A percentile compares a stretch with the other conserved stretches of the same genome.
phyloP scores from a whole-genome alignment of 1,140 invertebrate species.

The Pollicipes pollicipes region DNA sequence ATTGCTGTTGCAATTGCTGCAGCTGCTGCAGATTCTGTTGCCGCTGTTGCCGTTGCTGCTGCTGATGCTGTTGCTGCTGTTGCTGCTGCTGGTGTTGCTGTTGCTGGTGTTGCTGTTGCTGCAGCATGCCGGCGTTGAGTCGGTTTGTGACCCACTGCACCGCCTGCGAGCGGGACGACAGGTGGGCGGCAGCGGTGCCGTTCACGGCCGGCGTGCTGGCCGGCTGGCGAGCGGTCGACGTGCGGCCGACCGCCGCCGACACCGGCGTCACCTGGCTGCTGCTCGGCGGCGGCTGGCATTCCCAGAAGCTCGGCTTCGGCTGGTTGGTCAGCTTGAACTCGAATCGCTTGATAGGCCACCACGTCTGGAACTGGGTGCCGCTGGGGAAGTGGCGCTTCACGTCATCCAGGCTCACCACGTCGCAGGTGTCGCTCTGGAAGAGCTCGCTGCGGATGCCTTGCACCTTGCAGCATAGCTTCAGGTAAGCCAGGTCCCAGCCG shows the following conservation, averaged over 20 bases:
- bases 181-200: too few species aligned
- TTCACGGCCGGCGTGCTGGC: background rate
- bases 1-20: conserved; percentile 8
- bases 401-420: conserved; percentile 69
- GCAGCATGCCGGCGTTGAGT: conserved; percentile 2
- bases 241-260: too few species aligned
- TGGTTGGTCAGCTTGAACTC: conserved; percentile 5
- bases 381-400: conserved; percentile 78
- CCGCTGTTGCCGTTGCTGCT: conserved; percentile 7
- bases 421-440: conserved; percentile 71
- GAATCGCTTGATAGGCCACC: conserved; percentile 44
- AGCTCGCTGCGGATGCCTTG: conserved; percentile 78
- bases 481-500: conserved; percentile 76
- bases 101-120: conserved; percentile 8
- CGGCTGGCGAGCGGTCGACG: too few species aligned
- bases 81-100: conserved; percentile 10
- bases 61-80: conserved; percentile 10
- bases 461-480: conserved; percentile 86
- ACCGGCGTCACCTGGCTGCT: conserved; percentile 1
- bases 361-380: conserved; percentile 71
- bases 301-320: background rate
- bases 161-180: background rate
- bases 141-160: conserved; percentile 24
- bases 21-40: conserved; percentile 10
- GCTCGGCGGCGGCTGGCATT: conserved; percentile 3